Evolutionary conservation across 1,140 invertebrate species (phyloP), one percentile per base, ranked within the genome.

Genomic region (Drosophila takahashii): DNA sequence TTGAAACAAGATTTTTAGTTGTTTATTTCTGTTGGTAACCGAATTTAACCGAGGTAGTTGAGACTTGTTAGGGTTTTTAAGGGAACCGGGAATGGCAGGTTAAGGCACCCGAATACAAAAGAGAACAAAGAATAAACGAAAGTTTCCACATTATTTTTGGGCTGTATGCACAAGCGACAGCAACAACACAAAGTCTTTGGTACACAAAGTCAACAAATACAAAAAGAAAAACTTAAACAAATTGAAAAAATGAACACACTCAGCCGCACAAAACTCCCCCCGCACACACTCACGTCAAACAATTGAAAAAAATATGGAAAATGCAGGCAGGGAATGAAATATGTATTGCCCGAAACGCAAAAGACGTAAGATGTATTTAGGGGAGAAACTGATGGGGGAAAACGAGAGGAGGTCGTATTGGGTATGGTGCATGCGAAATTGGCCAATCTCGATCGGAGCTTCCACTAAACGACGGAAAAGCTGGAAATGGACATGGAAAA

Each of bases 181-280:
- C 29, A 44, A 22, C 41, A 60, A 59, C 18, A 36, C 22, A 27
- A 44, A 34, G 34, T 9, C 53, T 45, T 22, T 58, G 58, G 18
- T 15, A 50, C 44, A 8, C 18, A 66, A 54, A 26, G 47, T 69
- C 32, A 53, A 45, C 15, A 34, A 34, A 50, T 41, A 41, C 13
- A 36, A 50, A 36, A 36, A 41, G 39, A 29, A 32, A 39, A 65
- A 37, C 27, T 22, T 52, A 32, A 66, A 56, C n/a, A 56, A 56
- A 56, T 47, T 47, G 32, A 47, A 66, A 45, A 32, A 27, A 36
- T 15, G 22, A 53, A 67, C 50, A 53, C 37, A 67, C 29, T 51
- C 5, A 27, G n/a, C n/a, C 10, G 29, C n/a, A 32, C 26, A 53
- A 11, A 36, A 37, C 61, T 22, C 42, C 32, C 44, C 15, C 18